Conservation (phyloP, 1,140 invertebrate genomes). For the Macrostomum lignano region DNA sequence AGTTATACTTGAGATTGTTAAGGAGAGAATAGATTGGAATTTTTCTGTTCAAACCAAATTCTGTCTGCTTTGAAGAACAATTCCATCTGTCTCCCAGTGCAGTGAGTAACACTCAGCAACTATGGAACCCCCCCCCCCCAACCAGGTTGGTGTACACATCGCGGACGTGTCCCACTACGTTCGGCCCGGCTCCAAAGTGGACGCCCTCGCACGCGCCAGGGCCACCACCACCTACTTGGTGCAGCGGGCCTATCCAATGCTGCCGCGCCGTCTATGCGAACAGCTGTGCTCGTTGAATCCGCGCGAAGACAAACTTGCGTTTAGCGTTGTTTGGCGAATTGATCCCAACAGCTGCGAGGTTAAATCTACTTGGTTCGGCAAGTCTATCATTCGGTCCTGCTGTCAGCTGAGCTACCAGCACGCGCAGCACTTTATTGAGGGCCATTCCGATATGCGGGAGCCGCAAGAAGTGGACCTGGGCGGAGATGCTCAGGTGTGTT, state of each 20-base stretch:
- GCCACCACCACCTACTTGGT: constrained; percentile 28
- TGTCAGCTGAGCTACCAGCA: constrained; percentile 59
- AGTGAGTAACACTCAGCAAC: no score
- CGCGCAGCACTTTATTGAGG: no score
- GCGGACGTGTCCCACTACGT: constrained; percentile 30
- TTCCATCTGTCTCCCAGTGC: not conserved
- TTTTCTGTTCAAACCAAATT: no score
- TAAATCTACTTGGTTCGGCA: constrained; percentile 41
- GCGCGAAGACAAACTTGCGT: constrained; percentile 48
- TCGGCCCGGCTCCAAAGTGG: constrained; percentile 23
- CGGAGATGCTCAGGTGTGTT: no score
- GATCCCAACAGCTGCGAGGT: constrained; percentile 20
- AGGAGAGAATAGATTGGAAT: no score
- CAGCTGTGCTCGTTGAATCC: constrained; percentile 55
- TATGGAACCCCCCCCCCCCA: no score
- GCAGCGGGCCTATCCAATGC: constrained; percentile 44
- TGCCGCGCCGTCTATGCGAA: constrained; percentile 50
- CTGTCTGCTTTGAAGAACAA: not conserved
- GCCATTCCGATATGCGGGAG: no score
- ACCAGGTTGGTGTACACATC: constrained; percentile 31
- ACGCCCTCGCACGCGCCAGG: constrained; percentile 21
- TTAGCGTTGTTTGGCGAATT: constrained; percentile 53
- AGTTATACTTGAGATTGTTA: no score
- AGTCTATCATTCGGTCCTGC: constrained; percentile 56
- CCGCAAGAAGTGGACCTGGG: no score